Conservation (phyloP, 2,113 vertebrate species). For the Chroicocephalus ridibundus region DNA sequence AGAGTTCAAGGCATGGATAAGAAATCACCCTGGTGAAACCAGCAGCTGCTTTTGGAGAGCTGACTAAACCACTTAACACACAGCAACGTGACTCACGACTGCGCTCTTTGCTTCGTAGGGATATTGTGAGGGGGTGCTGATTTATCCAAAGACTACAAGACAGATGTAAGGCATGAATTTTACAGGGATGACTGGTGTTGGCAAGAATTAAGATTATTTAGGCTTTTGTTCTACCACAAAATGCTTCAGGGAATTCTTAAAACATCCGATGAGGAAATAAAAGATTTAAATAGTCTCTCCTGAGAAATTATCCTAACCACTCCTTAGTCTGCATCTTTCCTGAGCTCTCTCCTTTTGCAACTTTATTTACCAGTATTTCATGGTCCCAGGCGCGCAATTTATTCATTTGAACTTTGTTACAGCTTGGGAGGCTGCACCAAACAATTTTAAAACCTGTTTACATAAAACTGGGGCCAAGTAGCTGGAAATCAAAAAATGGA, state of each 20-base stretch:
- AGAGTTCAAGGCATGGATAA: neutral
- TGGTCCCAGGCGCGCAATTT: neutral
- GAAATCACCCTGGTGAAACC: neutral
- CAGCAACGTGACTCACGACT: accelerated
- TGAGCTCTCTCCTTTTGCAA: neutral
- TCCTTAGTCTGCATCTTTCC: neutral
- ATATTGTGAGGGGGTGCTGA: neutral
- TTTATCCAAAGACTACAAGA: neutral
- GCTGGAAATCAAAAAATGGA: neutral
- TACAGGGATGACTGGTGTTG: neutral
- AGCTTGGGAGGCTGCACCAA: neutral
- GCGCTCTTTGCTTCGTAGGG: neutral
- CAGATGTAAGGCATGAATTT: neutral
- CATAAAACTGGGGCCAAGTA: neutral
- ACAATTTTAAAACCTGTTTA: neutral
- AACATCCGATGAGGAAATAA: neutral
- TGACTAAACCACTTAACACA: neutral
- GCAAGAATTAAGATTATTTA: neutral
- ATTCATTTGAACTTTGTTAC: neutral
- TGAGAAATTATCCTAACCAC: neutral
- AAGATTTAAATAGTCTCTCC: neutral
- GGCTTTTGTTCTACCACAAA: neutral
- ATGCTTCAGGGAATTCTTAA: neutral
- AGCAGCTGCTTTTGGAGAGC: neutral
- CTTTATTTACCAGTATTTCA: neutral